Evolutionary conservation across 1,140 invertebrate species (phyloP).

Genomic region (Phymorhynchus buccinoides): DNA sequence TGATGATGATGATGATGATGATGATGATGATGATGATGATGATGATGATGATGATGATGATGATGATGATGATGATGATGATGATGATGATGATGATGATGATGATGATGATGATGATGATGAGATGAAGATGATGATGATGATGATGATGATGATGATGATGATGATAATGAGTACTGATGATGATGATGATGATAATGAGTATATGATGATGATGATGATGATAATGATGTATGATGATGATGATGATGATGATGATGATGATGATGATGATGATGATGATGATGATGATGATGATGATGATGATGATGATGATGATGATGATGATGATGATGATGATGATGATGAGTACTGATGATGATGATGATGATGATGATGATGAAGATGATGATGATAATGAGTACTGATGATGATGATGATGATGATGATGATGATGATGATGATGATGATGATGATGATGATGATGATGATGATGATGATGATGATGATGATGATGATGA

Average conservation of each 20-base stretch:
- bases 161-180: too few species aligned
- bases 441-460: background rate
- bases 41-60: too few species aligned
- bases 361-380: too few species aligned
- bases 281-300: conserved; percentile 17
- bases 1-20: too few species aligned
- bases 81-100: too few species aligned
- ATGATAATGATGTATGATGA: too few species aligned
- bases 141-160: background rate
- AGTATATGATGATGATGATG: too few species aligned
- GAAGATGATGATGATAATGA: background rate
- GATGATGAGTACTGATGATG: too few species aligned
- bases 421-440: background rate
- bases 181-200: conserved; percentile 14
- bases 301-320: conserved; percentile 1
- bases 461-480: background rate
- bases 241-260: conserved; percentile 21
- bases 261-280: conserved; percentile 15
- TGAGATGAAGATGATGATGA: background rate
- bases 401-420: background rate
- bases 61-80: too few species aligned
- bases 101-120: too few species aligned
- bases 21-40: too few species aligned
- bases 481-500: too few species aligned
- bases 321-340: background rate